Percentiles rank a stretch among this genome's conserved stretches.
phyloP scores from a whole-genome alignment of 2,113 vertebrate species.

The Proteles cristata region DNA sequence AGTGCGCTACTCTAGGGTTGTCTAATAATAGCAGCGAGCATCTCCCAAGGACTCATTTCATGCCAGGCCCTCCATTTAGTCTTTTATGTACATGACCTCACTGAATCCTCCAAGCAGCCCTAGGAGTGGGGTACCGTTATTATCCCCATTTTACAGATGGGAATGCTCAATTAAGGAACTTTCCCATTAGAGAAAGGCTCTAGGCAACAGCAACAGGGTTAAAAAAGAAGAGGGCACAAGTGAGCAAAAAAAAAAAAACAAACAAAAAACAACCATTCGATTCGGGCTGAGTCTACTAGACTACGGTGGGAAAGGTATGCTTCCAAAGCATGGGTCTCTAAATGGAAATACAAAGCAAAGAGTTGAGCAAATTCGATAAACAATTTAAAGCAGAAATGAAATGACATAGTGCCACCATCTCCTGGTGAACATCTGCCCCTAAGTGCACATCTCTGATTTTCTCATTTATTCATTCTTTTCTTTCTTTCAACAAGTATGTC shows the following conservation, averaged over 20 bases:
- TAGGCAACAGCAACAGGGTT: neutral
- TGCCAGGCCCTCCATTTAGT: neutral
- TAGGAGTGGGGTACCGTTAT: neutral
- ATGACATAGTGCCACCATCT: neutral
- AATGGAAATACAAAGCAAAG: neutral
- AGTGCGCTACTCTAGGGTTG: neutral
- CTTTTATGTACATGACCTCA: neutral
- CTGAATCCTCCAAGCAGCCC: neutral
- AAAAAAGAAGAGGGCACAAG: neutral
- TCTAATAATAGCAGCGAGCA: neutral
- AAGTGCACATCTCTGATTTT: neutral
- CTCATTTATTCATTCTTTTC: neutral
- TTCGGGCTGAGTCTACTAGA: neutral
- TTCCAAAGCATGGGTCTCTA: neutral
- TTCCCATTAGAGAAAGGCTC: neutral
- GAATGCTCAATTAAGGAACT: neutral
- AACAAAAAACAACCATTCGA: neutral
- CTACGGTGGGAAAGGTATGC: neutral
- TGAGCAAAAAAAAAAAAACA: conserved; percentile 6
- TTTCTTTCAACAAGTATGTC: neutral
- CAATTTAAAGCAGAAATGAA: neutral
- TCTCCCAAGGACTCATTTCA: neutral
- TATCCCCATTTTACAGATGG: neutral
- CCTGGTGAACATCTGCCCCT: neutral
- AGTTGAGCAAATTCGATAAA: neutral